Conservation (phyloP, 2,888 invertebrate genomes). For the Heteromyza rotundicornis region DNA sequence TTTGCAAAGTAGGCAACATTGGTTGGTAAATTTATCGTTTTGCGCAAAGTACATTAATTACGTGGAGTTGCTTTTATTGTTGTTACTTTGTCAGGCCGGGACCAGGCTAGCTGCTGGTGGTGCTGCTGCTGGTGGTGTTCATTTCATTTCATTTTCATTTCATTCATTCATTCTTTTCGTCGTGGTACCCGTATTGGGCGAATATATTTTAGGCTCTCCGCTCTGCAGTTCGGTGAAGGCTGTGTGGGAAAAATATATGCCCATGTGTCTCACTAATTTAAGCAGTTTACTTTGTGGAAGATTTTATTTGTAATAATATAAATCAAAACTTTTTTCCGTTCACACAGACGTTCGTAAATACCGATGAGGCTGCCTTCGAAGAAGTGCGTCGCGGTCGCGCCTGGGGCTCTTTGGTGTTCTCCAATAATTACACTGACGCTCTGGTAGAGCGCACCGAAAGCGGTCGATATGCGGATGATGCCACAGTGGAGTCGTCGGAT, state of each 20-base stretch:
- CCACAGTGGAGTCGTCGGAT: conserved; percentile 69
- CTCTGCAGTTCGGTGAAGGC: too few relatives aligned
- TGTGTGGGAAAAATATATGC: not conserved
- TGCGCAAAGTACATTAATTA: conserved; percentile 52
- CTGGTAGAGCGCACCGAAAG: conserved; percentile 69
- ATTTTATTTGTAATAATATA: not conserved
- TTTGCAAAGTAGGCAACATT: conserved; percentile 3
- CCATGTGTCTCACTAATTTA: not conserved
- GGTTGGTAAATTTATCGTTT: conserved; percentile 43
- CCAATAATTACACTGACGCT: conserved; percentile 76
- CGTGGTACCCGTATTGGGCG: too few relatives aligned
- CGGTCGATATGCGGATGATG: conserved; percentile 68
- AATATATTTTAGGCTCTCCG: too few relatives aligned
- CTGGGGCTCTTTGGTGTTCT: conserved; percentile 79
- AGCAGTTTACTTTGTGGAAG: not conserved
- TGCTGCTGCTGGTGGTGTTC: too few relatives aligned
- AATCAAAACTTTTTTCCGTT: too few relatives aligned
- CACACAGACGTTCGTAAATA: conserved; percentile 65
- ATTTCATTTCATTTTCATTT: too few relatives aligned
- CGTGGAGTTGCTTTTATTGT: conserved; percentile 37
- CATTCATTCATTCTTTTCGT: too few relatives aligned
- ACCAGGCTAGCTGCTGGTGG: too few relatives aligned
- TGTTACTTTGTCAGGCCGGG: not conserved
- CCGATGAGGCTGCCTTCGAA: conserved; percentile 69
- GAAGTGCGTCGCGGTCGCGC: conserved; percentile 75